Evolutionary conservation across 2,113 vertebrate species (phyloP).

Genomic region (Chionomys nivalis): DNA sequence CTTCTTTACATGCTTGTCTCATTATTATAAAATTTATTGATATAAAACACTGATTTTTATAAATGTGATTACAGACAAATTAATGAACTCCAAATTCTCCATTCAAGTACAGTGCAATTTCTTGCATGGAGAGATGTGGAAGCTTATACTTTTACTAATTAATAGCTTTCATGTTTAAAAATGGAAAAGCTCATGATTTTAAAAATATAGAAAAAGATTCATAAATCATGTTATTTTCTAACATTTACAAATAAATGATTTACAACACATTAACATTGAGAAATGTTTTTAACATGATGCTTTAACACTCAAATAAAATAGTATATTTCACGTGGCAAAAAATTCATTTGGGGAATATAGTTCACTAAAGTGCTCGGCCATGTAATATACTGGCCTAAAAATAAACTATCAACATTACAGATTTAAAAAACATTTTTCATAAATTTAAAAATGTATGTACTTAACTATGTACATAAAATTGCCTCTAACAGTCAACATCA

Average conservation of each 20-base stretch:
- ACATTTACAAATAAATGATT: neutral
- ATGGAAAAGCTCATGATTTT: neutral
- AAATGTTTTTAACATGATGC: neutral
- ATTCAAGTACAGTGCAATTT: neutral
- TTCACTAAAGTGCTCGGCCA: neutral
- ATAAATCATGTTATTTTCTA: neutral
- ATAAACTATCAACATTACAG: accelerated
- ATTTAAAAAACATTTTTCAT: neutral
- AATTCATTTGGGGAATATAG: neutral
- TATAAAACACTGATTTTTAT: neutral
- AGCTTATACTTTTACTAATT: neutral
- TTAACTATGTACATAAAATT: neutral
- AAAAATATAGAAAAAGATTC: neutral
- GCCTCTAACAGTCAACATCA: neutral
- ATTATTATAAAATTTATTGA: neutral
- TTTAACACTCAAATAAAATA: neutral
- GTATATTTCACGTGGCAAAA: neutral
- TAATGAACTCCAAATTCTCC: neutral
- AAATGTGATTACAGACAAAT: neutral
- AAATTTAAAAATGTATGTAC: neutral
- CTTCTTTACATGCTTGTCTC: neutral
- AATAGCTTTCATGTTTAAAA: neutral
- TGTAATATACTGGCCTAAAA: neutral
- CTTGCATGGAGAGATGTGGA: neutral
- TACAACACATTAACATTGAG: neutral